Conservation (phyloP, 2,797 vertebrate species). For the Xerus rutilus region DNA sequence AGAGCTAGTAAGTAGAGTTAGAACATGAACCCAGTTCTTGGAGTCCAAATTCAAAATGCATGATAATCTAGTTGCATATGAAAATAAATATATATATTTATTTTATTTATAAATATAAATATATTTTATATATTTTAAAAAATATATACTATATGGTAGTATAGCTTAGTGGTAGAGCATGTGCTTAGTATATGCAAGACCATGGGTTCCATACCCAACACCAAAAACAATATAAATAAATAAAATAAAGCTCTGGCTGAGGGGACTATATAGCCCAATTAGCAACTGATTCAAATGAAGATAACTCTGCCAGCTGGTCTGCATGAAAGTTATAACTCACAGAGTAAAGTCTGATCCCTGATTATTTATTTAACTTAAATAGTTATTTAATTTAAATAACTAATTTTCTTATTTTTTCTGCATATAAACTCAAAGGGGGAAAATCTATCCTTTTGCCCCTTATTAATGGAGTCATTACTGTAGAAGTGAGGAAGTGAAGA, state of each 20-base stretch:
- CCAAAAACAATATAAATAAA: neutral
- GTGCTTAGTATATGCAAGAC: neutral
- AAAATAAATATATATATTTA: neutral
- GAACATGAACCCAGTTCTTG: slow-evolving; percentile 30
- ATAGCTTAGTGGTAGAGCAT: neutral
- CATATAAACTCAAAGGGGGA: slow-evolving; percentile 19
- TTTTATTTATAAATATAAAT: too few species aligned
- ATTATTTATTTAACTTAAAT: slow-evolving; percentile 57
- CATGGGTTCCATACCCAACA: neutral
- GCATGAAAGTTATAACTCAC: slow-evolving; percentile 45
- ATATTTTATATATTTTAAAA: too few species aligned
- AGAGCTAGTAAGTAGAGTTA: slow-evolving; percentile 47
- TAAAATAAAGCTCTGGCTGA: neutral
- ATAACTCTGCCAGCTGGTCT: slow-evolving; percentile 27
- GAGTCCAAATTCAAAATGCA: slow-evolving; percentile 47
- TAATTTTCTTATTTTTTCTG: slow-evolving; percentile 32
- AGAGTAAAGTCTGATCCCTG: slow-evolving; percentile 19
- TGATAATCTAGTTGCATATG: neutral
- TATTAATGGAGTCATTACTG: neutral
- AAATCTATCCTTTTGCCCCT: neutral
- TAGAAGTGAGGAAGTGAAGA: slow-evolving; percentile 25
- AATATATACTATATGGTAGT: too few species aligned
- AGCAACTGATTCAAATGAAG: slow-evolving; percentile 46
- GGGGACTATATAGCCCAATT: neutral
- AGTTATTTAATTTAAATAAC: neutral